These are phyloP conservation scores for Lasioglossum malachurum DNA, from an alignment of 2,888 invertebrate genomes.

Conservation along the genomic window DNA sequence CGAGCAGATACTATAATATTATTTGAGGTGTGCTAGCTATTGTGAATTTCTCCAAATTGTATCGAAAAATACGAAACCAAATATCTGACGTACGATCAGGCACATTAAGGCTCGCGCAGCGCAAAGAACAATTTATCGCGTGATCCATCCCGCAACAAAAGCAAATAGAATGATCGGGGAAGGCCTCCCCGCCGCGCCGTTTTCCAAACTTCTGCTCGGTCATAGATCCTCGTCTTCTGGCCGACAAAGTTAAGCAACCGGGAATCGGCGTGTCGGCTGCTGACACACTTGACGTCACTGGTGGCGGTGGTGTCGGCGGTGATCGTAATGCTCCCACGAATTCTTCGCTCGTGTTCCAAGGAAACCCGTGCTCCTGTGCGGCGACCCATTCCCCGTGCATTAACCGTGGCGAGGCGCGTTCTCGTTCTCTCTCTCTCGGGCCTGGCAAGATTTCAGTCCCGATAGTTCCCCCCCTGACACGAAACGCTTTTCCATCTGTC, in stretches of 20 bases:
- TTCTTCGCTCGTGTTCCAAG: slow-evolving; percentile 54
- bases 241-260: slow-evolving; percentile 34
- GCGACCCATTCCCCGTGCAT: slow-evolving; percentile 55
- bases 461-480: slow-evolving; percentile 38
- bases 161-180: not conserved
- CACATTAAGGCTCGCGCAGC: not conserved
- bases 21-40: not conserved
- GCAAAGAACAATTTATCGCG: not conserved
- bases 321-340: slow-evolving; percentile 57
- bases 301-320: not conserved
- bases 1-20: too few relatives aligned
- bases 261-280: slow-evolving; percentile 2
- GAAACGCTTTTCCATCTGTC: slow-evolving; percentile 58
- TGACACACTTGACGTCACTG: slow-evolving; percentile 55
- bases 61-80: not conserved
- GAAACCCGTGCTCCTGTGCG: slow-evolving; percentile 48
- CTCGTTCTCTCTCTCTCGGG: slow-evolving; percentile 33
- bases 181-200: not conserved
- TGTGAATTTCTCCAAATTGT: not conserved
- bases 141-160: not conserved
- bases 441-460: slow-evolving; percentile 49
- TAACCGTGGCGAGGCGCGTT: slow-evolving; percentile 53
- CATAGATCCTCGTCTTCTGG: not conserved
- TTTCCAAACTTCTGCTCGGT: slow-evolving; percentile 9
- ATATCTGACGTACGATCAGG: too few relatives aligned